phyloP scores from a whole-genome alignment of 2,888 invertebrate species.

The Hemicrepidius hirtus region DNA sequence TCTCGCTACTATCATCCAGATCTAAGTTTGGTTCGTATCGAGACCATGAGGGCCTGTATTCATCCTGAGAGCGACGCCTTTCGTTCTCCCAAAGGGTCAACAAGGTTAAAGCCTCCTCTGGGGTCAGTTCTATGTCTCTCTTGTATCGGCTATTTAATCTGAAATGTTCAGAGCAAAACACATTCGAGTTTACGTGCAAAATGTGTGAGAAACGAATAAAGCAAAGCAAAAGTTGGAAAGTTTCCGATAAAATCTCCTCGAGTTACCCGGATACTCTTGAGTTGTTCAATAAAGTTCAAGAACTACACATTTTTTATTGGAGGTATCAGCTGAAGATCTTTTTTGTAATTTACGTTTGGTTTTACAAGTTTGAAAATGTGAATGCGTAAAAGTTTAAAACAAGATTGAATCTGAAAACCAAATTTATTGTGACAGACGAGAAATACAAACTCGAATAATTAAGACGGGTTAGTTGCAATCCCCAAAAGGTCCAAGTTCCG shows the following conservation, averaged over 20 bases:
- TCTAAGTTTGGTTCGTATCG: slow-evolving; percentile 72
- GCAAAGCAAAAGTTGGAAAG: background rate
- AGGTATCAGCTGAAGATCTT: no score
- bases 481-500: no score
- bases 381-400: no score
- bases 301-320: no score
- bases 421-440: no score
- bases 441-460: no score
- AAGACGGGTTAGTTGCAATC: no score
- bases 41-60: slow-evolving; percentile 72
- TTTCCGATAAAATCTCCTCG: background rate
- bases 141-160: slow-evolving; percentile 73
- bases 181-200: background rate
- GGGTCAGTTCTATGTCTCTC: slow-evolving; percentile 77
- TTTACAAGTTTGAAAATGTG: no score
- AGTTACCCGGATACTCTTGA: no score
- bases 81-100: slow-evolving; percentile 78
- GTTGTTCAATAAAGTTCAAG: no score
- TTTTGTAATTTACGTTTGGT: no score
- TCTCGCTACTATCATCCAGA: slow-evolving; percentile 73
- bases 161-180: slow-evolving; percentile 42
- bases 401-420: no score
- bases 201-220: background rate
- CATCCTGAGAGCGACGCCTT: slow-evolving; percentile 67
- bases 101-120: slow-evolving; percentile 77